These are phyloP conservation scores for Zapornia atra DNA, from an alignment of 2,113 vertebrate species.

Conservation along the genomic window DNA sequence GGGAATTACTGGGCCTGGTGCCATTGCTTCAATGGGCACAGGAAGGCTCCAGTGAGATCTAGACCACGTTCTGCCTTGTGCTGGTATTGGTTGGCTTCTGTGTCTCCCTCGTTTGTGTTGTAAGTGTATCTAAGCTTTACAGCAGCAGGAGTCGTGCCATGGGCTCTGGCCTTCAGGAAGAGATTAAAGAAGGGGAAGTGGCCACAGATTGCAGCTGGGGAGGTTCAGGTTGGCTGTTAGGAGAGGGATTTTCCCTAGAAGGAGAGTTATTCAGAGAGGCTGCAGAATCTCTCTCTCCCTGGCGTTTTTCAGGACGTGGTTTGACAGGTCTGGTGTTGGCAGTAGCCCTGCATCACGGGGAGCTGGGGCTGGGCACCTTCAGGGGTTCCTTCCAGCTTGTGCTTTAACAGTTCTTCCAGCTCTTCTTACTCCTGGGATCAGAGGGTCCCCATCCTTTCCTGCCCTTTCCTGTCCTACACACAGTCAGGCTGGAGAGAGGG, in stretches of 20 bases:
- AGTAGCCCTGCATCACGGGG: neutral
- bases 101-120: neutral
- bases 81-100: neutral
- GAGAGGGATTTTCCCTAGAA: neutral
- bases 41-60: neutral
- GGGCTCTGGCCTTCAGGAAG: neutral
- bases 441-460: neutral
- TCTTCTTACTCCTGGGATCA: neutral
- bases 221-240: neutral
- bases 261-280: neutral
- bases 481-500: rapidly evolving
- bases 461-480: neutral
- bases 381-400: neutral
- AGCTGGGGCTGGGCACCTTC: neutral
- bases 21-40: neutral
- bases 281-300: neutral
- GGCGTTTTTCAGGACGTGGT: neutral
- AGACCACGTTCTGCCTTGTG: neutral
- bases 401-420: neutral
- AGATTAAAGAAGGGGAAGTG: neutral
- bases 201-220: neutral
- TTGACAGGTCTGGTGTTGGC: neutral
- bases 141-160: too few species aligned
- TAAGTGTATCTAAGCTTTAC: neutral
- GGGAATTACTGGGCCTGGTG: neutral